Conservation (phyloP, 1,140 invertebrate genomes). For the Bombus superbus region DNA sequence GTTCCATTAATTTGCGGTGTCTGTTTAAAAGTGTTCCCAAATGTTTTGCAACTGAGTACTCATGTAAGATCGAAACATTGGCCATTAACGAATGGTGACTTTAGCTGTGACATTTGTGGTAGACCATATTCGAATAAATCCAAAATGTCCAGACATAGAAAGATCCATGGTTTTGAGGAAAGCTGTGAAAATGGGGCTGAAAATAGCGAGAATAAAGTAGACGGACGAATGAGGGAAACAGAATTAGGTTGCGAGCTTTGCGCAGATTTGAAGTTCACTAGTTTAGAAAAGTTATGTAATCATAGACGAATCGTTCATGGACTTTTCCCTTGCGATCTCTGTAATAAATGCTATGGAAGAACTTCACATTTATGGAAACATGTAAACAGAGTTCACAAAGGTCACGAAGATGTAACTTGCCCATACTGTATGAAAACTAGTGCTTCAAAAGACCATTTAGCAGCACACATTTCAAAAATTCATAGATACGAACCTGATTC, state of each 20-base stretch:
- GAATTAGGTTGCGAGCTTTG: constrained; percentile 81
- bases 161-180: constrained; percentile 80
- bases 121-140: constrained; percentile 84
- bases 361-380: constrained; percentile 87
- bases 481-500: constrained; percentile 82
- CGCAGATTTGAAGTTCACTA: constrained; percentile 78
- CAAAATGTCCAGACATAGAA: constrained; percentile 83
- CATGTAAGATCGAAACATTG: constrained; percentile 82
- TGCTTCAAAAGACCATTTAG: constrained; percentile 84
- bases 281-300: constrained; percentile 83
- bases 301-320: constrained; percentile 84
- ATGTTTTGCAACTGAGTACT: constrained; percentile 78
- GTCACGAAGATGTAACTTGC: constrained; percentile 85
- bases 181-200: constrained; percentile 42
- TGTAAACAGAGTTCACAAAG: constrained; percentile 85
- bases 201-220: constrained; percentile 44
- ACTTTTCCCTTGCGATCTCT: constrained; percentile 86
- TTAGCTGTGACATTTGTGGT: constrained; percentile 84
- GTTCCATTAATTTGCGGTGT: constrained; percentile 84
- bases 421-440: constrained; percentile 85
- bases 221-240: constrained; percentile 41
- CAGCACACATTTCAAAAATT: constrained; percentile 85
- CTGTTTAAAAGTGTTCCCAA: constrained; percentile 83
- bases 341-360: constrained; percentile 85
- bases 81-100: constrained; percentile 82